Evolutionary conservation across 2,888 invertebrate species (phyloP).

Genomic region (Tenthredo scrophulariae): DNA sequence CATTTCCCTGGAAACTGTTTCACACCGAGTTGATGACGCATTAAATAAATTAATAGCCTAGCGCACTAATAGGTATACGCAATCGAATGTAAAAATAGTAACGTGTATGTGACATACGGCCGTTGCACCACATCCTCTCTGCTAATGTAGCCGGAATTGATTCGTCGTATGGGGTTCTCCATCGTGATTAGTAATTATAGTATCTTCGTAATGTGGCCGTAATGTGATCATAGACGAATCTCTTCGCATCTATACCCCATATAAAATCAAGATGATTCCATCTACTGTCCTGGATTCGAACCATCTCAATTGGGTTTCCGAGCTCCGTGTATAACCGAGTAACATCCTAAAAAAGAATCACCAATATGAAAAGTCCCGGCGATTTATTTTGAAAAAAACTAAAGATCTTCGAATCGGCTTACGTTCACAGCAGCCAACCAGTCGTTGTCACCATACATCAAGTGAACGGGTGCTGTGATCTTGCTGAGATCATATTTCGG

Average conservation of each 20-base stretch:
- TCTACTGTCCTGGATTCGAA: constrained; percentile 79
- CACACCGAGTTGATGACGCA: too few relatives aligned
- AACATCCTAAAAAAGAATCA: constrained; percentile 77
- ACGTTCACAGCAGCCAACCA: constrained; percentile 80
- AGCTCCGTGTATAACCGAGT: constrained; percentile 78
- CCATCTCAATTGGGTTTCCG: constrained; percentile 79
- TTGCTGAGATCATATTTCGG: constrained; percentile 82
- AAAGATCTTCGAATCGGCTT: background rate
- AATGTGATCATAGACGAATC: constrained; percentile 78
- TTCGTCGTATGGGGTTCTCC: background rate
- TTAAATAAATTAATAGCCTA: too few relatives aligned
- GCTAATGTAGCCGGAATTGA: background rate
- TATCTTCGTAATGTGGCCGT: background rate
- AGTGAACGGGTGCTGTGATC: constrained; percentile 82
- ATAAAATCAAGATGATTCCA: constrained; percentile 86
- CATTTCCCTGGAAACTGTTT: too few relatives aligned
- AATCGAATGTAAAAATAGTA: too few relatives aligned
- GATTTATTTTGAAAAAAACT: background rate
- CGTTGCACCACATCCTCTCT: background rate
- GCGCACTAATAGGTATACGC: too few relatives aligned
- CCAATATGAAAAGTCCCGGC: background rate
- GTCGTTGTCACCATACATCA: constrained; percentile 85
- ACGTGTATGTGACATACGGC: too few relatives aligned
- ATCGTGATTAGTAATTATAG: background rate
- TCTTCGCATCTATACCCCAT: constrained; percentile 81